Conservation (phyloP, 1,140 invertebrate genomes). For the Drosophila virilis region DNA sequence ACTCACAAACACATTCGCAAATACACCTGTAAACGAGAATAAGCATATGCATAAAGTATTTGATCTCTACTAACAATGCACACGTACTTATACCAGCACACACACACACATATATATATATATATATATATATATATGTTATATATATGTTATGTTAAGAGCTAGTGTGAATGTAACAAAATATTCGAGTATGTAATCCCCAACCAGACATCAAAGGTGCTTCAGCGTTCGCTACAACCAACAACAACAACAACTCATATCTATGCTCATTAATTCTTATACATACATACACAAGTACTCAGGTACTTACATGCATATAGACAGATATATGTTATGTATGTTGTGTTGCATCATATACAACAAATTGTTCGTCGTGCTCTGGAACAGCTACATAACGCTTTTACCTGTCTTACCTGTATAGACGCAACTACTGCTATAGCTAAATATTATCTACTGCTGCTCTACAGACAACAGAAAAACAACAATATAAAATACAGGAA, state of each 20-base stretch:
- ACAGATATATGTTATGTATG: not conserved
- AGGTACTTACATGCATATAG: not conserved
- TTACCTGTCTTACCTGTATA: conserved; percentile 11
- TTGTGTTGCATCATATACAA: not conserved
- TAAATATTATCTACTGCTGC: not conserved
- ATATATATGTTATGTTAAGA: conserved; percentile 16
- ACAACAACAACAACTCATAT: conserved; percentile 1
- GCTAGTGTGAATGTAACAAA: conserved; percentile 30
- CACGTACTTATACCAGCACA: conserved; percentile 14
- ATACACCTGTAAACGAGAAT: conserved; percentile 4
- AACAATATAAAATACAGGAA: not conserved
- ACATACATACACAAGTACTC: not conserved
- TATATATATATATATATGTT: conserved; percentile 20
- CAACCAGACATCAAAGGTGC: conserved; percentile 20
- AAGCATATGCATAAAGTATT: conserved; percentile 6
- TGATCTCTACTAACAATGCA: conserved; percentile 32
- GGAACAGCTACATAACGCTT: conserved; percentile 1
- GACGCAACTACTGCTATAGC: conserved; percentile 2
- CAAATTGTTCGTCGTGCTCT: not conserved
- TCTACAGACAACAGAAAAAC: not conserved
- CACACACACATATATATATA: conserved; percentile 4
- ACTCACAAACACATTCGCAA: not conserved
- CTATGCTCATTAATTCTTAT: conserved; percentile 19
- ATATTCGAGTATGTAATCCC: conserved; percentile 14
- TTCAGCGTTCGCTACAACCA: conserved; percentile 41